Evolutionary conservation across 2,797 vertebrate species (phyloP).

Genomic region (Uromys caudimaculatus): DNA sequence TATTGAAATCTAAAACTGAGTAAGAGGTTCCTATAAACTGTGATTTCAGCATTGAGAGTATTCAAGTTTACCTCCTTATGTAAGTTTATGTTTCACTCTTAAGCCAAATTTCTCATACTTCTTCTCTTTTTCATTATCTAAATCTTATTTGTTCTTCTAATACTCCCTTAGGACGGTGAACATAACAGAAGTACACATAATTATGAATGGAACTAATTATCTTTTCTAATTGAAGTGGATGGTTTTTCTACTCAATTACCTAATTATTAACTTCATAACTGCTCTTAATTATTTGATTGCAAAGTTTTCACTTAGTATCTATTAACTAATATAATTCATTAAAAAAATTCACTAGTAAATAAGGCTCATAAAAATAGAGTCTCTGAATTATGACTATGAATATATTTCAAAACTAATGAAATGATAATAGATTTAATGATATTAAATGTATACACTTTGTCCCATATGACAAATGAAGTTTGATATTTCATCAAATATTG

Average conservation of each 20-base stretch:
- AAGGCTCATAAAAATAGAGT: not conserved
- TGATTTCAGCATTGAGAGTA: not conserved
- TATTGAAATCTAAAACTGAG: not conserved
- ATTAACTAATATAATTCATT: not conserved
- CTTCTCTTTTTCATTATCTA: not conserved
- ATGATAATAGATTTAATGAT: not conserved
- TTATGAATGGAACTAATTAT: constrained; percentile 56
- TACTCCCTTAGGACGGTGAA: not conserved
- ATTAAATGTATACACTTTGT: not conserved
- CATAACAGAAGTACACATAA: not conserved
- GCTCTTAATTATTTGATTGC: not conserved
- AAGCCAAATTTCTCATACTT: not conserved
- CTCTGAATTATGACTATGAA: not conserved
- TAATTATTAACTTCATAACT: constrained; percentile 42
- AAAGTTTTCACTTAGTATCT: not conserved
- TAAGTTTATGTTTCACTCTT: not conserved
- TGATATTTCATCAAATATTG: not conserved
- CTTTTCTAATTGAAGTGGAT: constrained; percentile 46
- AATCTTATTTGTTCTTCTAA: not conserved
- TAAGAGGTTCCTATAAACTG: not conserved
- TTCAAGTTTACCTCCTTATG: not conserved
- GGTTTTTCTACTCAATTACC: not conserved
- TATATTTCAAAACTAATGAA: constrained; percentile 13
- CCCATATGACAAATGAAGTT: not conserved
- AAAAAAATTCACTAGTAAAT: not conserved